Evolutionary conservation across 2,797 vertebrate genomes (phyloP).

Genomic region (Percopsis omiscomaycus): DNA sequence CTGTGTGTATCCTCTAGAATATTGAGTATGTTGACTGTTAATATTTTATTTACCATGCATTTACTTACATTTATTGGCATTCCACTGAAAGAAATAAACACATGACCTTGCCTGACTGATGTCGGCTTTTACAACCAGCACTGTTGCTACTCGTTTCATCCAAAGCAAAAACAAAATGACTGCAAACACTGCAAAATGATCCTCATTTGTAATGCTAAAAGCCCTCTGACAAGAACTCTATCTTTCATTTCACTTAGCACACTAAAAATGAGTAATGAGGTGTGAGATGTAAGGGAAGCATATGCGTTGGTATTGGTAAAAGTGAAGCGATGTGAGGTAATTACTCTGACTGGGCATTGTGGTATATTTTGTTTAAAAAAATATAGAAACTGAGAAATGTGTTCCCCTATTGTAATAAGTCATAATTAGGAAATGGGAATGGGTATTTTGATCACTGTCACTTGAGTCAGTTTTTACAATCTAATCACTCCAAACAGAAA

Average conservation of each 20-base stretch:
- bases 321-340: conserved; percentile 38
- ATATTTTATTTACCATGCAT: conserved; percentile 39
- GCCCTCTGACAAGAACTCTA: conserved; percentile 24
- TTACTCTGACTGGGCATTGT: conserved; percentile 25
- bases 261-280: conserved; percentile 28
- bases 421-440: not conserved
- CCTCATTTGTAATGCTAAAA: conserved; percentile 43
- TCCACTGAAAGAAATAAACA: conserved; percentile 38
- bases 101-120: conserved; percentile 24
- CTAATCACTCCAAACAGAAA: not conserved
- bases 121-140: conserved; percentile 22
- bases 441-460: not conserved
- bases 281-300: conserved; percentile 8
- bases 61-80: conserved; percentile 39
- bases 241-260: conserved; percentile 31
- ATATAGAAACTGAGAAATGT: conserved; percentile 10
- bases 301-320: conserved; percentile 19
- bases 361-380: conserved; percentile 34
- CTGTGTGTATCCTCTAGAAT: conserved; percentile 31
- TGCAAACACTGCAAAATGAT: conserved; percentile 22
- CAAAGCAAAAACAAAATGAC: conserved; percentile 16
- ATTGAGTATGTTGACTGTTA: conserved; percentile 39
- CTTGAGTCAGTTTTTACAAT: not conserved
- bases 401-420: conserved; percentile 1
- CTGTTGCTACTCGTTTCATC: conserved; percentile 17